Base-by-base conservation (phyloP, 2,113 vertebrate genomes). In the Anarrhichthys ocellatus region DNA sequence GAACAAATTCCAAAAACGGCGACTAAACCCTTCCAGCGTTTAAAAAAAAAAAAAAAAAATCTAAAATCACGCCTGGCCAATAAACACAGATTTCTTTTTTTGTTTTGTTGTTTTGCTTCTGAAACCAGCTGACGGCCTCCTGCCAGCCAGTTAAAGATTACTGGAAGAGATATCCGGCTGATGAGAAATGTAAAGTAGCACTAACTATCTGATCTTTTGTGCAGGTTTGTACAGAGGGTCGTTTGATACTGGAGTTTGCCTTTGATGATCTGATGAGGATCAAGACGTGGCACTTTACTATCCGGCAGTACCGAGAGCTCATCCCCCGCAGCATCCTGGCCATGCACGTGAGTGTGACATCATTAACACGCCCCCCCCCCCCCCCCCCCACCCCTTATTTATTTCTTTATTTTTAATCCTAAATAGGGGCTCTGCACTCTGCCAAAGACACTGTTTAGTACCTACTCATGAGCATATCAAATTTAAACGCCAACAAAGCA, bases 201-300 rank as follows among this genome's bases (percentile, higher is more conserved):
- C 70, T 72, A 52, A 81, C 46, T 66, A 18, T 94, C 89, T 90
- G 90, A 91, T 84, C 67, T 69, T 27, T 69, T 95, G 50, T 91
- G 65, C 92, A 99, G 98, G 98, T 99, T 68, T 99, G 98, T 86
- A 99, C 98, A 74, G 98, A 99, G 96, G 98, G 98, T 52, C 96
- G 97, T 78, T 95, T 99, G 94, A 99, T 99, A 93, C 95, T 99
- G 95, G 98, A 99, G 95, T 99, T 99, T 88, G 97, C 97, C 89
- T 99, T 99, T 80, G 98, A 99, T 88, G 98, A 99, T 93, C 96
- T 99, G 93, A 99, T 99, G 98, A 97, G 98, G 94, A 99, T 99
- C 95, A 99, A 99, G 96, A 97, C 97, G 46, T 99, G 98, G 98
- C 98, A 99, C 97, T 99, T 99, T 96, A 99, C 97, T 95, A 98